Conservation (phyloP, 2,113 vertebrate species). For the Tychaedon coryphoeus region DNA sequence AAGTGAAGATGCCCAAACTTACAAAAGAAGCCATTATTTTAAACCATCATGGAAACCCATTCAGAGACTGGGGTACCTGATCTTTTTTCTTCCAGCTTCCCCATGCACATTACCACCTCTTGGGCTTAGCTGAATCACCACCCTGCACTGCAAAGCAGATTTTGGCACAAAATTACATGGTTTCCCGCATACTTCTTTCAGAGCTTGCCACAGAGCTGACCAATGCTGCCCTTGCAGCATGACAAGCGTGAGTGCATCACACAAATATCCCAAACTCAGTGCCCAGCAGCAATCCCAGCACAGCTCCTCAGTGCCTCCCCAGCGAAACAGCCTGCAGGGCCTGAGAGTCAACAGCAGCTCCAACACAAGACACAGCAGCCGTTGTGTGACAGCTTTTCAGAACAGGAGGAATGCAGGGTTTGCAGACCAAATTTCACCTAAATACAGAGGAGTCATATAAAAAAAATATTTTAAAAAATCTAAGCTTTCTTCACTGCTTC, state of each 20-base stretch:
- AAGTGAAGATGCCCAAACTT: neutral
- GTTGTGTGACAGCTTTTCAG: neutral
- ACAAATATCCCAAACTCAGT: neutral
- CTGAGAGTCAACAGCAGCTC: neutral
- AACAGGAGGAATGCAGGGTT: neutral
- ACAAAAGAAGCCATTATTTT: neutral
- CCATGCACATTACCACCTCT: neutral
- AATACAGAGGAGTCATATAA: neutral
- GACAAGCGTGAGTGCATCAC: rapidly evolving
- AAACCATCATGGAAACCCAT: neutral
- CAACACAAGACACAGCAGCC: neutral
- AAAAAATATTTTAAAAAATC: neutral
- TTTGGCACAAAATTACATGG: neutral
- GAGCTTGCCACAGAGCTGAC: neutral
- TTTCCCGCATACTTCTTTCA: neutral
- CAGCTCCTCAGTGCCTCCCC: neutral
- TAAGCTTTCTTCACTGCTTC: neutral
- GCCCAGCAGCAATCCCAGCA: neutral
- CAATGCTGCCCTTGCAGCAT: neutral
- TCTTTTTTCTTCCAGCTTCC: neutral
- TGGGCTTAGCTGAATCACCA: neutral
- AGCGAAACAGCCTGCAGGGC: neutral
- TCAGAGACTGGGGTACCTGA: neutral
- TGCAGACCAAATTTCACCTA: neutral
- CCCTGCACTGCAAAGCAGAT: neutral